These are phyloP conservation scores for Tethea ocularis DNA, from an alignment of 2,888 invertebrate genomes.

Conservation along the genomic window DNA sequence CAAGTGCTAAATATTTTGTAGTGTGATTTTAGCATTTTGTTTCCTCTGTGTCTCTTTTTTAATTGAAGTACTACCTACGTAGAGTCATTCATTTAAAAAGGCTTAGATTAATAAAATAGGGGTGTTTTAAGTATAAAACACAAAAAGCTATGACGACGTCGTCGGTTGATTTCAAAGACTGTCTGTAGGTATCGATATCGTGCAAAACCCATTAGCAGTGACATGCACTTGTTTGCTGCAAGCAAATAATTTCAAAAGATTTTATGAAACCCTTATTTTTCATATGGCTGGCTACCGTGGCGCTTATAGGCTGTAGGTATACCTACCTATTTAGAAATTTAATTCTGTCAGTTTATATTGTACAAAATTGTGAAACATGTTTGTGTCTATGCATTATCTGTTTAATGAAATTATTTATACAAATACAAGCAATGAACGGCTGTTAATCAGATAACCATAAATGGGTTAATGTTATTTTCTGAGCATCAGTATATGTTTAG, in stretches of 20 bases:
- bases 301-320: neutral
- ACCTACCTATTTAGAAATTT: neutral
- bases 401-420: too few species aligned
- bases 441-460: neutral
- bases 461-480: neutral
- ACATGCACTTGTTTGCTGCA: neutral
- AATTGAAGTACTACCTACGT: neutral
- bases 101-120: neutral
- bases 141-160: neutral
- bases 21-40: neutral
- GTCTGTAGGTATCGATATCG: neutral
- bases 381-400: neutral
- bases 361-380: neutral
- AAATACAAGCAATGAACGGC: neutral
- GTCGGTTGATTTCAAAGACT: neutral
- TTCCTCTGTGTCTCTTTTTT: neutral
- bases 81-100: neutral
- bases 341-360: neutral
- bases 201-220: neutral
- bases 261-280: neutral
- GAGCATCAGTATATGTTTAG: neutral
- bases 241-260: neutral
- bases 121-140: neutral
- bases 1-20: neutral
- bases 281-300: neutral